Percentiles rank a stretch among this genome's conserved stretches.
These are phyloP conservation scores for Aradophagus sp. DNA, from an alignment of 1,140 invertebrate species.

Conservation along the genomic window DNA sequence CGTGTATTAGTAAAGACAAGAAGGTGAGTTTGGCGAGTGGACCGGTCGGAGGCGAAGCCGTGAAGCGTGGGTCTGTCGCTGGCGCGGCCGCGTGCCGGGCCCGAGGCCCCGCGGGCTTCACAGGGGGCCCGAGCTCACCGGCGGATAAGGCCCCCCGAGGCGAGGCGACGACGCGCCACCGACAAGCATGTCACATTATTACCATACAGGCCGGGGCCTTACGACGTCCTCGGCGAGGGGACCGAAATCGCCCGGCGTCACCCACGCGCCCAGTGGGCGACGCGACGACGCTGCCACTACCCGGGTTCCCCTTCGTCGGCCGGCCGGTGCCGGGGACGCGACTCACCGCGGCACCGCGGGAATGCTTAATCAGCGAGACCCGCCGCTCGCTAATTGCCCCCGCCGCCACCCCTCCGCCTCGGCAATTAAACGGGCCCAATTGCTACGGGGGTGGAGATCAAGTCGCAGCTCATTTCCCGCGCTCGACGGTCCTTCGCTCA, in stretches of 20 bases:
- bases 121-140: slow-evolving; percentile 62
- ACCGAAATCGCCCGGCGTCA: slow-evolving; percentile 53
- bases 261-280: slow-evolving; percentile 59
- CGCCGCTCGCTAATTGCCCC: slow-evolving; percentile 22
- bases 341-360: slow-evolving; percentile 2
- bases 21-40: slow-evolving; percentile 43
- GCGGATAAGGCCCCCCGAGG: slow-evolving; percentile 64
- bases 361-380: slow-evolving; percentile 40
- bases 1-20: slow-evolving; percentile 51
- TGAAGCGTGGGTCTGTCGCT: too few species aligned
- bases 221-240: slow-evolving; percentile 60
- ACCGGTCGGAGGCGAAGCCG: slow-evolving; percentile 38
- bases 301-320: slow-evolving; percentile 38
- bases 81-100: slow-evolving; percentile 72
- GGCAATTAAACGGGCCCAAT: slow-evolving; percentile 22
- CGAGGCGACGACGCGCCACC: slow-evolving; percentile 66
- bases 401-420: slow-evolving; percentile 10
- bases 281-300: slow-evolving; percentile 57
- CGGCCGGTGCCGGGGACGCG: slow-evolving; percentile 10
- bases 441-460: slow-evolving; percentile 5
- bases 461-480: too few species aligned
- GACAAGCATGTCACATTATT: slow-evolving; percentile 71
- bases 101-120: slow-evolving; percentile 64
- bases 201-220: slow-evolving; percentile 63
- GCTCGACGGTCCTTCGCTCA: too few species aligned